Conservation (phyloP, 2,113 vertebrate genomes). For the Rhodinocichla rosea region DNA sequence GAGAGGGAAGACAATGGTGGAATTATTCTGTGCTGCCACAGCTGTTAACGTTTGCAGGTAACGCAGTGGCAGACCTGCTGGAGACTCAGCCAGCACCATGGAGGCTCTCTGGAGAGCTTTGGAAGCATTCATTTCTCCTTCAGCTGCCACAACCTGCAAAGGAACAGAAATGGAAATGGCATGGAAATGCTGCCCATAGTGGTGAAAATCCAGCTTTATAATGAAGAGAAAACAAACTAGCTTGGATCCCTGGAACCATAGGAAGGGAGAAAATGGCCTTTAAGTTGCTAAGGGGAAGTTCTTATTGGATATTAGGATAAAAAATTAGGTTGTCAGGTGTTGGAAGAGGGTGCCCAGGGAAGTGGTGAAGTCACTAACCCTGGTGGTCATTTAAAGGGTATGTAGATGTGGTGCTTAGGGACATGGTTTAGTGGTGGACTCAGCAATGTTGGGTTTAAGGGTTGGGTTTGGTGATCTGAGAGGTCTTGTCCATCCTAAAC, state of each 20-base stretch:
- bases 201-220: background rate
- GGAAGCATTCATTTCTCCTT: conserved; percentile 84
- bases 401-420: background rate
- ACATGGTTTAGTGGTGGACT: background rate
- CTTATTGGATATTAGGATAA: background rate
- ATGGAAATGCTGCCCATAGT: accelerated
- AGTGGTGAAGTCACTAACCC: background rate
- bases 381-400: background rate
- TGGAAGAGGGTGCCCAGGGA: background rate
- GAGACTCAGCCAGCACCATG: conserved; percentile 78
- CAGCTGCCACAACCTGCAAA: conserved; percentile 65
- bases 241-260: background rate
- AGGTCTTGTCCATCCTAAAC: background rate
- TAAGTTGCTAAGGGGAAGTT: too few species aligned
- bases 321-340: background rate
- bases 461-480: background rate
- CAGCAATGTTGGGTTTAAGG: accelerated
- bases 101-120: conserved; percentile 85
- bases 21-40: conserved; percentile 86
- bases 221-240: background rate
- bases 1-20: conserved; percentile 87
- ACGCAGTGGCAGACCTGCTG: conserved; percentile 78
- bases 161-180: background rate
- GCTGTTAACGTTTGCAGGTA: conserved; percentile 83
- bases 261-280: background rate